phyloP scores from a whole-genome alignment of 2,113 vertebrate genomes.

The Rhynchopsitta pachyrhyncha region DNA sequence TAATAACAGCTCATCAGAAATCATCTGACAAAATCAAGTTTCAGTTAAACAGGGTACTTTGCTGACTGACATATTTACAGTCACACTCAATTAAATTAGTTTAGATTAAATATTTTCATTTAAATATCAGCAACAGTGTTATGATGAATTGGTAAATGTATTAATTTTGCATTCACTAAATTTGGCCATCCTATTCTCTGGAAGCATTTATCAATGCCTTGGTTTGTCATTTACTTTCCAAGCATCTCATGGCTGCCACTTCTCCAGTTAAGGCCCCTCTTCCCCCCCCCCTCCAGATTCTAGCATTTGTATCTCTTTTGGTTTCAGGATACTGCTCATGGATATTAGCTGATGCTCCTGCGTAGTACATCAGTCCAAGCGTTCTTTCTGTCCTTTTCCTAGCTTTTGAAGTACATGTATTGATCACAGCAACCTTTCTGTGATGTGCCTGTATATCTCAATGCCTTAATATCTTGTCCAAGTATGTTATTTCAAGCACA shows the following conservation, averaged over 20 bases:
- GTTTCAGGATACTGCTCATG: not conserved
- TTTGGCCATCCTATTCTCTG: not conserved
- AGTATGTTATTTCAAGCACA: not conserved
- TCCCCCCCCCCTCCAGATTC: fast-evolving
- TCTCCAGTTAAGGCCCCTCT: not conserved
- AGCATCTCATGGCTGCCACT: not conserved
- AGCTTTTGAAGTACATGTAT: not conserved
- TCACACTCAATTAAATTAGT: not conserved
- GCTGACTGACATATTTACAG: not conserved
- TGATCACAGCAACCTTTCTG: not conserved
- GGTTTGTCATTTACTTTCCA: not conserved
- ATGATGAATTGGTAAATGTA: not conserved
- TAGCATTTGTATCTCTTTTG: not conserved
- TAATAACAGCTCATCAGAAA: not conserved
- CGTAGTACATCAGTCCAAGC: not conserved
- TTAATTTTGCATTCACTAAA: not conserved
- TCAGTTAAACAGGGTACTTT: not conserved
- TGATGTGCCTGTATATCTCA: not conserved
- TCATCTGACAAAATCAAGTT: not conserved
- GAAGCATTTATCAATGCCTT: not conserved
- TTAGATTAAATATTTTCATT: not conserved
- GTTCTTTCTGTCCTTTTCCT: not conserved
- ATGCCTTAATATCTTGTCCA: not conserved
- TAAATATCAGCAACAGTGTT: not conserved
- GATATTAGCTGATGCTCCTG: not conserved